Percentiles rank a stretch among this genome's conserved stretches.
Evolutionary conservation across 37 sponge, comb jelly and placozoan genomes (phyloP).

Genomic region (Hexactinellida sp.): DNA sequence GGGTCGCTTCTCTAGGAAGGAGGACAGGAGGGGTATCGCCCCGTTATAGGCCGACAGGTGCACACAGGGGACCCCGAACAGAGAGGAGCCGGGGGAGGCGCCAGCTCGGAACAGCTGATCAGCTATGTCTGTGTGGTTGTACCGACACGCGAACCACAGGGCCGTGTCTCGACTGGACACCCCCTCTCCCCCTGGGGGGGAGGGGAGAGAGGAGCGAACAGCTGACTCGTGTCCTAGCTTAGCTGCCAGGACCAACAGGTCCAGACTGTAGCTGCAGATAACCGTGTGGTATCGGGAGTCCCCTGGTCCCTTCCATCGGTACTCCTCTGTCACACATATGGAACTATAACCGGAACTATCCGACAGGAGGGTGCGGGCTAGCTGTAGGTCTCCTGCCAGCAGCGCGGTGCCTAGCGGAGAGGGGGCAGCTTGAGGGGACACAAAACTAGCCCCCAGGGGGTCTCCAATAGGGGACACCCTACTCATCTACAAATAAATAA

Average conservation of each 20-base stretch:
- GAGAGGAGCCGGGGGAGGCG: not conserved
- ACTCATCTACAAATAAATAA: not conserved
- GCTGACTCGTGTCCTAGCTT: not conserved
- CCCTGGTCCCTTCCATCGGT: not conserved
- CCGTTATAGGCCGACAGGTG: not conserved
- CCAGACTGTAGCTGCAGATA: not conserved
- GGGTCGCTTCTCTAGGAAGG: not conserved
- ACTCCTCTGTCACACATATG: not conserved
- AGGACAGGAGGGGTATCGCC: not conserved
- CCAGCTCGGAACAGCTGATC: not conserved
- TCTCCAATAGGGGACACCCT: not conserved
- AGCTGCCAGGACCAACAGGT: not conserved
- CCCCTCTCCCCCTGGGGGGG: not conserved
- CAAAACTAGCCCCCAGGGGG: not conserved
- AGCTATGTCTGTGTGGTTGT: not conserved
- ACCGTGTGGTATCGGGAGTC: not conserved
- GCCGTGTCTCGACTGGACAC: not conserved
- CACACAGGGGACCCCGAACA: not conserved
- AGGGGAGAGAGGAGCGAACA: not conserved
- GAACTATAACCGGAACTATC: not conserved
- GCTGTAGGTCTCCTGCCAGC: not conserved
- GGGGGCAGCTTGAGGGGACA: not conserved
- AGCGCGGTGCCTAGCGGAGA: not conserved
- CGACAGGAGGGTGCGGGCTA: not conserved
- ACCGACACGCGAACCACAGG: slow-evolving; percentile 4